Evolutionary conservation across 1,140 invertebrate genomes (phyloP), one percentile per base, ranked within the genome.

Genomic region (Temnothorax curvispinosus): DNA sequence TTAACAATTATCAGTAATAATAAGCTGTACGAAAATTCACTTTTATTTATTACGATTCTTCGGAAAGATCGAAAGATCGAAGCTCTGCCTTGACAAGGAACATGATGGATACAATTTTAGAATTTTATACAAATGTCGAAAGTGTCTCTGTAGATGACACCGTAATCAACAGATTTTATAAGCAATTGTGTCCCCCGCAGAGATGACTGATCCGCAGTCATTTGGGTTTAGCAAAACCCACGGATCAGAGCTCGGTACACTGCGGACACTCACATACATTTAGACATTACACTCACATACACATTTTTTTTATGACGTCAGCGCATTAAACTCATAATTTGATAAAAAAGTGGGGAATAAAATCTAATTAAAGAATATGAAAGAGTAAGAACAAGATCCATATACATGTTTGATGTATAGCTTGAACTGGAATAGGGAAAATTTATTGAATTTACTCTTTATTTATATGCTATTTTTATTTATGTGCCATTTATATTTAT

Each of bases 1-100:
- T 32, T 60, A 47, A 60, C 3, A 74, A 74, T 74, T 74, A 32
- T 74, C 11, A 44, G 8, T 81, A 44, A 81, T n/a, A 44, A 74
- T 84, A 60, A 74, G 18, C 21, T 35, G 18, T 7, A 32, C 18
- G 4, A 21, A 58, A 56, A 58, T 18, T 58, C 13, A 5, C 21
- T 47, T 27, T 5, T 41, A 15, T 72, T 44, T 15, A 13, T 81
- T 35, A 15, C 15, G 4, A 80, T 54, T 69, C 8, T 8, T 41
- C 9, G 18, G 2, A 44, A 77, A 32, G 9, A 8, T 5, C n/a
- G 18, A 50, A 78, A 27, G 27, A 27, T 27, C 27, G 27, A 27
- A 27, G n/a, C 35, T 44, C 2, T 11, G 44, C 2, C 11, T n/a
- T 21, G 41, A 78, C 3, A 21, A 27, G 27, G 3, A 47, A 11